Conservation (phyloP, 2,888 invertebrate species). For the Netelia fuscicornis region DNA sequence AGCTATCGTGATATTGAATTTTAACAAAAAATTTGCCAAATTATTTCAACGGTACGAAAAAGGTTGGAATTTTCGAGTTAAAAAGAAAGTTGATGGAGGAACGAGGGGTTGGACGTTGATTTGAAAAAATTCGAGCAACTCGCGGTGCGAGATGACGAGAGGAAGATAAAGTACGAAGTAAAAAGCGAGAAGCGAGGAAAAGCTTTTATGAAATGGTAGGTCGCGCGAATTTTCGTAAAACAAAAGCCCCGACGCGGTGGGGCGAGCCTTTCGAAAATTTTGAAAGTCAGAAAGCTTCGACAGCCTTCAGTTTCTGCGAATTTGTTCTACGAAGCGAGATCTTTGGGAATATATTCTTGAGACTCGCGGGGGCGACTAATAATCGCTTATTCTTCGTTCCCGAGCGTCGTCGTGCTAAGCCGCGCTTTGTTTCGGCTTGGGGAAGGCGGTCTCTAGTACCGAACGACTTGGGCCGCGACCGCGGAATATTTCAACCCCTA, state of each 20-base stretch:
- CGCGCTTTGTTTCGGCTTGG: conserved; percentile 32
- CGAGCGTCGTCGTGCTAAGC: conserved; percentile 5
- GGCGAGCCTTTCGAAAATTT: background rate
- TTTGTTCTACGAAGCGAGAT: background rate
- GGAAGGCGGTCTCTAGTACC: conserved; percentile 9
- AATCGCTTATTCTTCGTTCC: conserved; percentile 43
- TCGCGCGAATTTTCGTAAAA: conserved; percentile 72
- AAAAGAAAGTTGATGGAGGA: no score
- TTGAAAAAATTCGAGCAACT: no score
- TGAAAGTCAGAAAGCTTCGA: background rate
- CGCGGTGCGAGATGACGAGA: no score
- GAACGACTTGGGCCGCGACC: conserved; percentile 1
- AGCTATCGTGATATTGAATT: no score
- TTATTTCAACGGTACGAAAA: no score
- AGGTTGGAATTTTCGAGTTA: no score
- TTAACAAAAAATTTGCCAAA: no score
- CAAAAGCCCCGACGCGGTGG: conserved; percentile 18
- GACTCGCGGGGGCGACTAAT: conserved; percentile 35
- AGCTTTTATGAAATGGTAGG: conserved; percentile 73
- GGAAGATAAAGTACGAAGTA: background rate
- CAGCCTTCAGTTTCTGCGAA: background rate
- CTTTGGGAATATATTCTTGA: conserved; percentile 32
- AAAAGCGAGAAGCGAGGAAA: conserved; percentile 12
- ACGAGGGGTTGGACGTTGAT: no score
- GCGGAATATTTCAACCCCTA: background rate